Base-by-base conservation (phyloP, 2,888 invertebrate genomes). In the Miltochrista miniata region DNA sequence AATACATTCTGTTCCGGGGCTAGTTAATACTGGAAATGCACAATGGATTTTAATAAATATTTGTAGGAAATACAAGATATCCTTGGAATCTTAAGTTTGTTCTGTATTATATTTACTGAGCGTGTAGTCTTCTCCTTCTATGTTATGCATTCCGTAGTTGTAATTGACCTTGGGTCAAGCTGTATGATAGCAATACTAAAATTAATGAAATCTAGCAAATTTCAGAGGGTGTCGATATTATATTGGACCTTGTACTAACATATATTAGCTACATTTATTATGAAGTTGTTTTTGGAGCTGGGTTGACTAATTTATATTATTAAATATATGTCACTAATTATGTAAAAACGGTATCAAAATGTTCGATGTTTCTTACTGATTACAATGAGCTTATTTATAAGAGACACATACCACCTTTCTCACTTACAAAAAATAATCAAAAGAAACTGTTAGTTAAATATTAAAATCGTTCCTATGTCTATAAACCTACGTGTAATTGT, bases 331-430 rank as follows among this genome's bases (percentile, higher is more conserved):
- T 76, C 73, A 76, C 78, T 81, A 76, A 61, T 56, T 52, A 54
- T 70, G 72, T 69, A 76, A 79, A 74, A 76, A 71, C 70, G 68
- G 54, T 79, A 69, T 68, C 68, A 79, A 81, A 80, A 77, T 63
- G 30, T 85, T 86, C 87, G 85, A 85, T 87, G 86, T 83, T 74
- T 57, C 51, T 69, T 68, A 67, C 58, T 75, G 74, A 72, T 74
- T 61, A 67, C 61, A 68, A 77, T 76, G 74, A 81, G 74, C 74
- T 72, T 83, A 80, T 85, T 80, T 78, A 81, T 79, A 76, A 68
- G 76, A 81, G 76, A 76, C 75, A 81, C 75, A 72, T 72, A 67
- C 56, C 60, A 62, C 56, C 60, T 43, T 57, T 10, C 35, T 36
- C 30, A 38, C 29, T 24, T 39, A 31, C 3, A 42, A 4, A 30